Conservation (phyloP, 2,797 vertebrate genomes). For the Phataginus tricuspis region DNA sequence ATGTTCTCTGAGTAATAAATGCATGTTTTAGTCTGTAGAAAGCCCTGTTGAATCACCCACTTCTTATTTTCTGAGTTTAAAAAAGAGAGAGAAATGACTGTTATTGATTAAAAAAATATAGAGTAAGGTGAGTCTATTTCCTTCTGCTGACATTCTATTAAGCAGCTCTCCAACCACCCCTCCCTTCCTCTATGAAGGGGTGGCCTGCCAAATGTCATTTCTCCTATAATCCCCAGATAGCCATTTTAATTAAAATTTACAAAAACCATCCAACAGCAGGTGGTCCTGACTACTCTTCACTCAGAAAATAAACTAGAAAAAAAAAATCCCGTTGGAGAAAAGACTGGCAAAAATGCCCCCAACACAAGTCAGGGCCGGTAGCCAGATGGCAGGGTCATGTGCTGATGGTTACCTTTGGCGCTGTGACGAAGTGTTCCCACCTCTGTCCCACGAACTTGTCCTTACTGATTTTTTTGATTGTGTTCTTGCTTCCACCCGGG, state of each 20-base stretch:
- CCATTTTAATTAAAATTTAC: constrained; percentile 68
- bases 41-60: background rate
- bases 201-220: constrained; percentile 24
- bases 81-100: background rate
- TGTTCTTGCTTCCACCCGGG: constrained; percentile 86
- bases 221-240: constrained; percentile 47
- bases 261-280: background rate
- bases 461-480: constrained; percentile 84
- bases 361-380: accelerated
- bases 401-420: constrained; percentile 80
- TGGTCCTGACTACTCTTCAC: background rate
- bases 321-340: background rate
- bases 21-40: background rate
- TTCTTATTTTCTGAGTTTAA: background rate
- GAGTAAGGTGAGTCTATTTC: constrained; percentile 8
- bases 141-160: constrained; percentile 37
- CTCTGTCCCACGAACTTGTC: constrained; percentile 84
- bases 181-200: background rate
- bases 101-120: background rate
- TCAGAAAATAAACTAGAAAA: background rate
- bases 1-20: background rate
- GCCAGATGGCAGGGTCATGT: accelerated
- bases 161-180: background rate
- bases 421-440: constrained; percentile 87
- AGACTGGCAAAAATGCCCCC: background rate